These are phyloP conservation scores for Ophthalmolycus amberensis DNA, from an alignment of 2,113 vertebrate species.

Conservation along the genomic window DNA sequence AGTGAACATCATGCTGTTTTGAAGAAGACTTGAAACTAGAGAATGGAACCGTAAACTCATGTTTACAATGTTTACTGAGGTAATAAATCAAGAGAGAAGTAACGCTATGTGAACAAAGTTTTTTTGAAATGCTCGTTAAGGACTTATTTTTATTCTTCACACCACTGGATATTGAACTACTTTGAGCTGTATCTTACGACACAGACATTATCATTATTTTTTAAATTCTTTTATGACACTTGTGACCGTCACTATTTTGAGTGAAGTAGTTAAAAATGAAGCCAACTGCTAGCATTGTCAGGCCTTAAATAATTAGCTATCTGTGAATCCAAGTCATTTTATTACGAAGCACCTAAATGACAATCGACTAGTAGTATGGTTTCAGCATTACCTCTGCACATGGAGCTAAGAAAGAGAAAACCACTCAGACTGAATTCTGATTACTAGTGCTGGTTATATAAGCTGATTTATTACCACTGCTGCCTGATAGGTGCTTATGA, in stretches of 20 bases:
- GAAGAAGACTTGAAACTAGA: background rate
- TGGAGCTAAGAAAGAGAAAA: conserved; percentile 2
- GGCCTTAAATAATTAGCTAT: too few species aligned
- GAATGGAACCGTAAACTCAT: background rate
- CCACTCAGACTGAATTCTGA: conserved; percentile 5
- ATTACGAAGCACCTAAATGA: background rate
- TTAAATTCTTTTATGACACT: background rate
- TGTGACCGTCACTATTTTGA: conserved; percentile 2
- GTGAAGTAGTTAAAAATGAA: background rate
- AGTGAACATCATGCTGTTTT: background rate
- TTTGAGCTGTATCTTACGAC: background rate
- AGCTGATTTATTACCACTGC: conserved; percentile 14
- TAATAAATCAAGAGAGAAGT: background rate
- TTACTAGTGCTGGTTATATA: conserved; percentile 19
- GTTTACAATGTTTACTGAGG: background rate
- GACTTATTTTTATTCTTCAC: background rate
- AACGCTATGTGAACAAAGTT: background rate
- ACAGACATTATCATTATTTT: conserved; percentile 1
- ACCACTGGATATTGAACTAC: background rate
- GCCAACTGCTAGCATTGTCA: background rate
- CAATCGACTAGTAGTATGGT: background rate
- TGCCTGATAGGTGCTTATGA: conserved; percentile 13
- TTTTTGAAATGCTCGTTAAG: background rate
- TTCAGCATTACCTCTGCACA: conserved; percentile 3
- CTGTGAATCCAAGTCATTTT: background rate